Evolutionary conservation across 2,888 invertebrate species (phyloP).

Genomic region (Psylliodes chrysocephalus): DNA sequence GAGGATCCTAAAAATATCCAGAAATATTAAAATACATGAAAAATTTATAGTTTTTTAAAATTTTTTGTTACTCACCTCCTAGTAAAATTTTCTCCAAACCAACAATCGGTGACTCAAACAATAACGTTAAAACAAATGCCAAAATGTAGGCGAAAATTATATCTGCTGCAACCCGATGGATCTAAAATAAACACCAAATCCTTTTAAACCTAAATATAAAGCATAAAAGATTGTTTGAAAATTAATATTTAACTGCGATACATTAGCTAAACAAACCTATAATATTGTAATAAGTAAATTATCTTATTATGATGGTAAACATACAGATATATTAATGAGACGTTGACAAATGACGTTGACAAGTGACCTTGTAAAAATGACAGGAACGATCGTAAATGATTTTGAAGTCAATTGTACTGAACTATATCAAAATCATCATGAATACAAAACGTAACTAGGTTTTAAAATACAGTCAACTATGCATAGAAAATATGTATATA

Average conservation of each 20-base stretch:
- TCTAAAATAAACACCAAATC: slow-evolving; percentile 41
- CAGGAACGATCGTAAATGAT: too few relatives aligned
- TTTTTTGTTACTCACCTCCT: slow-evolving; percentile 28
- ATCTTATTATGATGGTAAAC: background rate
- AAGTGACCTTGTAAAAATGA: too few relatives aligned
- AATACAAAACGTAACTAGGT: too few relatives aligned
- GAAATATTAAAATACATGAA: too few relatives aligned
- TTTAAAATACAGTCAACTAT: too few relatives aligned
- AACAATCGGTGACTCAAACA: slow-evolving; percentile 56
- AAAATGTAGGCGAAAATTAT: slow-evolving; percentile 52
- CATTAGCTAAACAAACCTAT: background rate
- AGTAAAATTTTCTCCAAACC: slow-evolving; percentile 53
- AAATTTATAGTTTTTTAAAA: background rate
- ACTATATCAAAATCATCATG: too few relatives aligned
- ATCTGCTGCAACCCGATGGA: slow-evolving; percentile 52
- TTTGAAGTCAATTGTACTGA: too few relatives aligned
- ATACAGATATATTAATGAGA: too few relatives aligned
- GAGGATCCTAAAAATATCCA: too few relatives aligned
- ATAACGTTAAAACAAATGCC: slow-evolving; percentile 52
- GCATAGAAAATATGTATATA: too few relatives aligned
- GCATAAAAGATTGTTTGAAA: background rate
- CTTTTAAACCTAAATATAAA: background rate
- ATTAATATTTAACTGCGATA: background rate
- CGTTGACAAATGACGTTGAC: too few relatives aligned
- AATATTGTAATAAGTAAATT: background rate